Evolutionary conservation across 1,140 invertebrate genomes (phyloP), one percentile per base, ranked within the genome.

Genomic region (Neoseiulus cucumeris): DNA sequence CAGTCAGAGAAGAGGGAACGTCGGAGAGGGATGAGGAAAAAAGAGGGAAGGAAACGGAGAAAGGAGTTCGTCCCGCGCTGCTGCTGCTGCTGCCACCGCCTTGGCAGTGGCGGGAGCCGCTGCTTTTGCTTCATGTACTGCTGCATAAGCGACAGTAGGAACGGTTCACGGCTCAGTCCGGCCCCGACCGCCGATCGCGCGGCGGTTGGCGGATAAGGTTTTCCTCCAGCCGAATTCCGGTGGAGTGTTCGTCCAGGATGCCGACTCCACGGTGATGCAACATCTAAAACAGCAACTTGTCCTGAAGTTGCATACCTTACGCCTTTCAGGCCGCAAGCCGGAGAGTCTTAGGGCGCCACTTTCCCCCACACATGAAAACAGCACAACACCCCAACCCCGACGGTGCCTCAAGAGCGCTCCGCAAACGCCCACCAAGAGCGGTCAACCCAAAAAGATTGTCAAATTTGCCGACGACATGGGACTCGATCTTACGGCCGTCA

Each of bases 401-500:
- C 14, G 51, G 51, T 59, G 51, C 51, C 51, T 59, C 0, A 93
- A 93, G 77, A 92, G 89, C 0, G 89, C 90, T 22, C 90, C 90
- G 0, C 87, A 86, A 1, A 90, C 87, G 12, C 87, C 87, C 0
- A 65, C 64, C n/a, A 45, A 67, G 18, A 59, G 51, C 51, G 83
- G 85, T 1, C 66, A 71, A 17, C 79, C 85, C 0, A 94, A 94
- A 74, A 95, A 95, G 76, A 92, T 92, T 39, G 91, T 94, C 0
- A 80, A 91, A n/a, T 96, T 96, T 74, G 91, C 91, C 0, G 91
- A 95, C 72, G 89, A 88, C 0, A 76, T 97, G 33, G 92, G 92
- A 0, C 77, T 96, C 7, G 91, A 96, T 78, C 77, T 97, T 67
- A 89, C 89, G 12, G 87, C 89, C 71, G 85, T 95, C 0, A 59